Evolutionary conservation across 2,888 invertebrate genomes (phyloP).

Genomic region (Epistrophe eligans): DNA sequence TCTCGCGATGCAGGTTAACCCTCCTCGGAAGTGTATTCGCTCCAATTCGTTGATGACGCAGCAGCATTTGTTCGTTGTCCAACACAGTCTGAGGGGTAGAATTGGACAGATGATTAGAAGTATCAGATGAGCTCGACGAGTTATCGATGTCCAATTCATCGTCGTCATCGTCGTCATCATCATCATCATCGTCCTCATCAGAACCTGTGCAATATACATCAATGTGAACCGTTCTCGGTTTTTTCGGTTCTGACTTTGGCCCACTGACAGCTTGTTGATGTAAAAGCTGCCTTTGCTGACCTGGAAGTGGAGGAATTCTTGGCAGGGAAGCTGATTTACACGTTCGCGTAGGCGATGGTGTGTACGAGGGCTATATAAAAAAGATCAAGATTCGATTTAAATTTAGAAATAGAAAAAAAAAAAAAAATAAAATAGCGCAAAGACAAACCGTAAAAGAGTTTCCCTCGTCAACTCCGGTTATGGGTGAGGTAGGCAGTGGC

Average conservation of each 20-base stretch:
- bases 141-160: conserved; percentile 78
- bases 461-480: conserved; percentile 80
- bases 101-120: conserved; percentile 82
- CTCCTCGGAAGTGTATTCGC: conserved; percentile 84
- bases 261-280: conserved; percentile 74
- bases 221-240: conserved; percentile 89
- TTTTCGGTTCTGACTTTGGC: conserved; percentile 80
- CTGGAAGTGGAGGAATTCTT: conserved; percentile 79
- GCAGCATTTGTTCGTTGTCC: conserved; percentile 86
- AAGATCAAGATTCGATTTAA: conserved; percentile 22
- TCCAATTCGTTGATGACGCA: conserved; percentile 86
- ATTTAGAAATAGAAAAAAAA: conserved; percentile 7
- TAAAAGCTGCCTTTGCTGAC: conserved; percentile 66
- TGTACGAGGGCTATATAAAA: conserved; percentile 75
- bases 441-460: conserved; percentile 81
- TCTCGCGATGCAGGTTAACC: conserved; percentile 72
- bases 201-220: conserved; percentile 91
- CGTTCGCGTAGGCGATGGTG: conserved; percentile 78
- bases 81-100: conserved; percentile 88
- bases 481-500: conserved; percentile 68
- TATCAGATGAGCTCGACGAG: conserved; percentile 79
- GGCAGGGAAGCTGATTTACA: conserved; percentile 82
- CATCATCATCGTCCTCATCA: conserved; percentile 81
- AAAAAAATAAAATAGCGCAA: neutral
- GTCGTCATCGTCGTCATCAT: conserved; percentile 81